phyloP scores from a whole-genome alignment of 2,113 vertebrate genomes.

The Callochromis pleurospilus region DNA sequence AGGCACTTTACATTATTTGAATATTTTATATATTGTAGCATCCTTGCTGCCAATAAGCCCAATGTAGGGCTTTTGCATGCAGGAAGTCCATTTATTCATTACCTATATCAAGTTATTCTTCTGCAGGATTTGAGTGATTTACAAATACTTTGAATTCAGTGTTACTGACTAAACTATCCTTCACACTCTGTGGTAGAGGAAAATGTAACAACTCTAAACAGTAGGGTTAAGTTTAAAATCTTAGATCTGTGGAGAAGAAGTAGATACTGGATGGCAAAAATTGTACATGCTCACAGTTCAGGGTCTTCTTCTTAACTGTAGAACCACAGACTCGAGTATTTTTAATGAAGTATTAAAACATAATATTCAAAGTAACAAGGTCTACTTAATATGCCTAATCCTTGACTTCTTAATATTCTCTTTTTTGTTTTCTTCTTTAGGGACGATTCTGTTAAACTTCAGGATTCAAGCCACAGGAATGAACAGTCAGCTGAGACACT shows the following conservation, averaged over 20 bases:
- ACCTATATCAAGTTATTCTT: not conserved
- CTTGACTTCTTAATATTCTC: not conserved
- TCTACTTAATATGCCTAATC: not conserved
- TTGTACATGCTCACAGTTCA: rapidly evolving
- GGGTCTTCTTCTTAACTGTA: rapidly evolving
- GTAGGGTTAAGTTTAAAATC: not conserved
- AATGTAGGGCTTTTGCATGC: not conserved
- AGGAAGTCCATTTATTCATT: not conserved
- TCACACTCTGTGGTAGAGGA: not conserved
- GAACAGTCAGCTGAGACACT: not conserved
- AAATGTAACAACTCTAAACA: not conserved
- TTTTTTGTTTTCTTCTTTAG: not conserved
- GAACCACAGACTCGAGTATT: not conserved
- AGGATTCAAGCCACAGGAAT: not conserved
- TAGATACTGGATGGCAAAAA: not conserved
- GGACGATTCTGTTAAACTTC: not conserved
- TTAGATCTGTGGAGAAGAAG: not conserved
- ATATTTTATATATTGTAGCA: not conserved
- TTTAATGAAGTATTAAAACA: not conserved
- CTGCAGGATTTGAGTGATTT: not conserved
- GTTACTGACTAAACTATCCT: not conserved
- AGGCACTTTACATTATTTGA: not conserved
- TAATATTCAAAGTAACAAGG: not conserved
- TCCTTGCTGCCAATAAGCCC: not conserved
- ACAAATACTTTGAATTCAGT: not conserved